Percentiles rank a stretch among this genome's conserved stretches.
phyloP scores from a whole-genome alignment of 2,113 vertebrate genomes.

The Carassius gibelio region DNA sequence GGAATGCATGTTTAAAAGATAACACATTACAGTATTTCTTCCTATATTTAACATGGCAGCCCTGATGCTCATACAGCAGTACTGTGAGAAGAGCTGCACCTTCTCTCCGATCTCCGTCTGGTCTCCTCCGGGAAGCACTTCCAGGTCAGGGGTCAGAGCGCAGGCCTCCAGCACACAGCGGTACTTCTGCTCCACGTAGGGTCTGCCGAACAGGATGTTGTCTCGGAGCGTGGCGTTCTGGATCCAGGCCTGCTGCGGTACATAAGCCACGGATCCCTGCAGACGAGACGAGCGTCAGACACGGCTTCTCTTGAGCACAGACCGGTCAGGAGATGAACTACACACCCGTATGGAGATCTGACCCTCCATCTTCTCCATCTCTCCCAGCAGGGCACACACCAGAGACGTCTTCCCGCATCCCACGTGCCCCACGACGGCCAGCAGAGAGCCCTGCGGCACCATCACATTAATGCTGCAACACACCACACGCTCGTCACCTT shows the following conservation, averaged over 20 bases:
- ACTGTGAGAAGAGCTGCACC: slow-evolving; percentile 68
- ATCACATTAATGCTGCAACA: slow-evolving; percentile 83
- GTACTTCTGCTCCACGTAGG: slow-evolving; percentile 83
- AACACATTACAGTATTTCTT: no score
- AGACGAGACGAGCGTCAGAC: slow-evolving; percentile 1
- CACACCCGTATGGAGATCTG: slow-evolving; percentile 84
- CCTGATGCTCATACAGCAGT: no score
- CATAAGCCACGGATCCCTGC: slow-evolving; percentile 93
- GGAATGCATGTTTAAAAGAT: no score
- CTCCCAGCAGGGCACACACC: slow-evolving; percentile 90
- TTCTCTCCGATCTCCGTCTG: slow-evolving; percentile 97
- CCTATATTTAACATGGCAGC: no score
- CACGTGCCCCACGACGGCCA: slow-evolving; percentile 92
- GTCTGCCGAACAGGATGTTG: slow-evolving; percentile 90
- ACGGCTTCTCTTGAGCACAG: neutral
- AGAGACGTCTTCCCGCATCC: slow-evolving; percentile 96
- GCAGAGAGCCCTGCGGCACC: slow-evolving; percentile 86
- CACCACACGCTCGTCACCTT: neutral
- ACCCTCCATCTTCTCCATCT: slow-evolving; percentile 94
- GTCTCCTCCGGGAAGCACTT: slow-evolving; percentile 90
- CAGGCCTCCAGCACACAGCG: slow-evolving; percentile 84
- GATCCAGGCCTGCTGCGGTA: slow-evolving; percentile 97
- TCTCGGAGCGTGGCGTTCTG: slow-evolving; percentile 92
- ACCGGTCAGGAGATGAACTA: slow-evolving; percentile 21
- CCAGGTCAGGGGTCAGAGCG: slow-evolving; percentile 87